Evolutionary conservation across 1,140 invertebrate genomes (phyloP).

Genomic region (Diorhabda elongata): DNA sequence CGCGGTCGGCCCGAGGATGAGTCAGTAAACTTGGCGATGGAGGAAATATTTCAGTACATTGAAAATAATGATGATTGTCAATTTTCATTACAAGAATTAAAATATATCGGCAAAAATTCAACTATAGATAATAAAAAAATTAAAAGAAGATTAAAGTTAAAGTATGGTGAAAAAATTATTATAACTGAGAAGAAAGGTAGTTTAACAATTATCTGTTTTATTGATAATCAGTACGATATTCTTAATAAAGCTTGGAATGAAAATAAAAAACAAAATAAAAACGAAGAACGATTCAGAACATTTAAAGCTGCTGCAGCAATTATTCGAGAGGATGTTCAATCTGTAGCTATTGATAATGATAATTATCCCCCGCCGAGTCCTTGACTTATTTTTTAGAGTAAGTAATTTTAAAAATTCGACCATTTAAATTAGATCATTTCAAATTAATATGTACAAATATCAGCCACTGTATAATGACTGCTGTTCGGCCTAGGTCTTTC

Average conservation of each 20-base stretch:
- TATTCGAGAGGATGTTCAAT: constrained; percentile 23
- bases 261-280: too few species aligned
- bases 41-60: neutral
- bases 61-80: constrained; percentile 1
- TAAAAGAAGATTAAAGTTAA: neutral
- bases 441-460: constrained; percentile 40
- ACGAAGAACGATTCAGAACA: too few species aligned
- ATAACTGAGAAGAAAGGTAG: neutral
- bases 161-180: neutral
- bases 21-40: neutral
- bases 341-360: constrained; percentile 36
- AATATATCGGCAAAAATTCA: neutral
- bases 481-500: constrained; percentile 36
- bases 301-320: constrained; percentile 20
- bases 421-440: constrained; percentile 24
- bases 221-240: neutral
- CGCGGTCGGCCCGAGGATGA: too few species aligned
- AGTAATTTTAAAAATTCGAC: constrained; percentile 27
- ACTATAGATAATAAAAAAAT: neutral
- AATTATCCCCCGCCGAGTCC: constrained; percentile 38
- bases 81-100: neutral
- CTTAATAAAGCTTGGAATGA: too few species aligned
- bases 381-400: constrained; percentile 38
- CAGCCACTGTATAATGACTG: constrained; percentile 41
- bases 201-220: neutral